phyloP scores from a whole-genome alignment of 2,888 invertebrate species.

The Nomada hirtipes region DNA sequence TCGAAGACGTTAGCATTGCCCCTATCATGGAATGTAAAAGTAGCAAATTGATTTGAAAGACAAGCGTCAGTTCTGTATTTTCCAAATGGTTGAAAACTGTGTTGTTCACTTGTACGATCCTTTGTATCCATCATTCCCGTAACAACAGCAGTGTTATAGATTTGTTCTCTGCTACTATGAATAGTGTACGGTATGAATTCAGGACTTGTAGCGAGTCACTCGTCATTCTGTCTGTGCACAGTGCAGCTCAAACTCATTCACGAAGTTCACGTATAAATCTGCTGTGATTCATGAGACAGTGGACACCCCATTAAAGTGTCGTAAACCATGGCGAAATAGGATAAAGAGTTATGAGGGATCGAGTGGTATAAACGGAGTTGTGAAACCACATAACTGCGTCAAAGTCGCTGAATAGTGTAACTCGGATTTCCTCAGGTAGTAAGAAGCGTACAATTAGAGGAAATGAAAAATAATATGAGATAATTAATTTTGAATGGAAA shows the following conservation, averaged over 20 bases:
- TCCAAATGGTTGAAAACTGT: background rate
- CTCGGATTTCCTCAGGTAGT: background rate
- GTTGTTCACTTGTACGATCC: too few relatives aligned
- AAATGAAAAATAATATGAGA: background rate
- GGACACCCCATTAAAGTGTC: slow-evolving; percentile 22
- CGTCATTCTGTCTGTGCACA: background rate
- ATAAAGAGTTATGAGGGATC: background rate
- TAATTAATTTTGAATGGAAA: background rate
- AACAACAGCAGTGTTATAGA: background rate
- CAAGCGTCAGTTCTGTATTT: background rate
- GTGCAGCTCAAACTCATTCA: slow-evolving; percentile 6
- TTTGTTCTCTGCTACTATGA: background rate
- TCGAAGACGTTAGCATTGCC: background rate
- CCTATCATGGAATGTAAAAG: background rate
- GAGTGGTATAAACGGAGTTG: slow-evolving; percentile 9
- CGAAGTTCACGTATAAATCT: slow-evolving; percentile 20
- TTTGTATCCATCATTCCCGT: background rate
- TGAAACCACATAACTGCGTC: background rate
- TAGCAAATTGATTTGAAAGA: background rate
- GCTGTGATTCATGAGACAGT: slow-evolving; percentile 19
- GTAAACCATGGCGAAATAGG: slow-evolving; percentile 10
- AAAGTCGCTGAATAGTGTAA: background rate
- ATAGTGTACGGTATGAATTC: background rate
- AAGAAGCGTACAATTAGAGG: background rate
- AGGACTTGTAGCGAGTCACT: background rate